Percentiles rank a stretch among this genome's conserved stretches.
Conservation (phyloP, 23 tunicate genomes). For the Corella eumyota region DNA sequence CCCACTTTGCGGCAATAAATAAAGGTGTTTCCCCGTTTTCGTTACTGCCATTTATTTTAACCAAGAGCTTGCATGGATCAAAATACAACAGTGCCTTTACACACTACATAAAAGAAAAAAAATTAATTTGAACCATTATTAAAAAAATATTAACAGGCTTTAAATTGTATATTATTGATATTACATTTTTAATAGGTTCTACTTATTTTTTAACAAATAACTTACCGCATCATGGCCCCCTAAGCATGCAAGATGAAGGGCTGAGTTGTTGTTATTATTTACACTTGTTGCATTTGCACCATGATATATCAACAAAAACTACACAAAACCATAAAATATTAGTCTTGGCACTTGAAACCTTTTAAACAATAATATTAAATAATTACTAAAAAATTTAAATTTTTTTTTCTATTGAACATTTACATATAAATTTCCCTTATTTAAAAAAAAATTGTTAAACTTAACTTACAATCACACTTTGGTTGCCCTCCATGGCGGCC, state of each 20-base stretch:
- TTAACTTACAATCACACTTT: slow-evolving; percentile 74
- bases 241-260: slow-evolving; percentile 68
- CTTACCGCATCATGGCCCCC: slow-evolving; percentile 84
- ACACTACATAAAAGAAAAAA: slow-evolving; percentile 23
- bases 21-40: slow-evolving; percentile 81
- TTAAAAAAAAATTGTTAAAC: background rate
- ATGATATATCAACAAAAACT: slow-evolving; percentile 77
- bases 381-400: no score
- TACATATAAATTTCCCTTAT: background rate
- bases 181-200: no score
- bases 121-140: no score
- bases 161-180: no score
- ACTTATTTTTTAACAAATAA: no score
- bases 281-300: slow-evolving; percentile 61
- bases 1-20: slow-evolving; percentile 81
- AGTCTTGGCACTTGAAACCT: no score
- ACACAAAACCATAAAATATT: no score
- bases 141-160: no score
- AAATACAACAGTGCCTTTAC: slow-evolving; percentile 80
- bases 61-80: slow-evolving; percentile 49
- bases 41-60: slow-evolving; percentile 38
- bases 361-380: no score
- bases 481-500: slow-evolving; percentile 71
- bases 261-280: slow-evolving; percentile 87
- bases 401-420: no score